Evolutionary conservation across 2,113 vertebrate species (phyloP).

Genomic region (Semnopithecus entellus): DNA sequence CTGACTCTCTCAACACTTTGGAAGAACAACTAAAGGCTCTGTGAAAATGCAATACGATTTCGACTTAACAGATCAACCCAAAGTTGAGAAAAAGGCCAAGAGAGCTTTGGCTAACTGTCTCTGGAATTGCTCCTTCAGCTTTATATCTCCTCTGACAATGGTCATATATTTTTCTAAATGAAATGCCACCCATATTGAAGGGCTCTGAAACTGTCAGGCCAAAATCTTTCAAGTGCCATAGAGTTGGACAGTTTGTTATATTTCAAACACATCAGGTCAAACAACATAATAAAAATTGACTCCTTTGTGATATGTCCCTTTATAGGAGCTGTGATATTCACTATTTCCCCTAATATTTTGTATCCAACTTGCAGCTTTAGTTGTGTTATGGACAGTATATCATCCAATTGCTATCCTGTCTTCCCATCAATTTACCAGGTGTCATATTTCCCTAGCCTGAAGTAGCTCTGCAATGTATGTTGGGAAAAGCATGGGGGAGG

Average conservation of each 20-base stretch:
- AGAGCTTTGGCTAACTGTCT: constrained; percentile 50
- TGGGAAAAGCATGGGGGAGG: no score
- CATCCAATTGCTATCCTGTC: neutral
- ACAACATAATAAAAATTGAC: constrained; percentile 69
- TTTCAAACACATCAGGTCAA: constrained; percentile 69
- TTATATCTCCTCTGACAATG: constrained; percentile 55
- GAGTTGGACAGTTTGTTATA: constrained; percentile 57
- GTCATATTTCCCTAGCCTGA: constrained; percentile 8
- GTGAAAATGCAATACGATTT: constrained; percentile 33
- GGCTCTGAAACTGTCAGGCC: constrained; percentile 52
- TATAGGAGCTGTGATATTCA: constrained; percentile 50
- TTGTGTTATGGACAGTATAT: constrained; percentile 29
- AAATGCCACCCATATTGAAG: constrained; percentile 67
- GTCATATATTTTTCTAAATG: constrained; percentile 67
- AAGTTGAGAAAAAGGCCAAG: constrained; percentile 53
- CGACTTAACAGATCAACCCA: constrained; percentile 3
- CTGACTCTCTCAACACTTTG: neutral
- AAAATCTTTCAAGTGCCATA: constrained; percentile 62
- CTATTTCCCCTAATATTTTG: constrained; percentile 48
- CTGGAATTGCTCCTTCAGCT: constrained; percentile 12
- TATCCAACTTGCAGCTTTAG: constrained; percentile 11
- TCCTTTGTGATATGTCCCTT: constrained; percentile 51
- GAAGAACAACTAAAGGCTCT: neutral
- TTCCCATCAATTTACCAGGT: constrained; percentile 32
- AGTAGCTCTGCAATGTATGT: neutral